phyloP scores from a whole-genome alignment of 2,113 vertebrate genomes.

The Chiloscyllium plagiosum region DNA sequence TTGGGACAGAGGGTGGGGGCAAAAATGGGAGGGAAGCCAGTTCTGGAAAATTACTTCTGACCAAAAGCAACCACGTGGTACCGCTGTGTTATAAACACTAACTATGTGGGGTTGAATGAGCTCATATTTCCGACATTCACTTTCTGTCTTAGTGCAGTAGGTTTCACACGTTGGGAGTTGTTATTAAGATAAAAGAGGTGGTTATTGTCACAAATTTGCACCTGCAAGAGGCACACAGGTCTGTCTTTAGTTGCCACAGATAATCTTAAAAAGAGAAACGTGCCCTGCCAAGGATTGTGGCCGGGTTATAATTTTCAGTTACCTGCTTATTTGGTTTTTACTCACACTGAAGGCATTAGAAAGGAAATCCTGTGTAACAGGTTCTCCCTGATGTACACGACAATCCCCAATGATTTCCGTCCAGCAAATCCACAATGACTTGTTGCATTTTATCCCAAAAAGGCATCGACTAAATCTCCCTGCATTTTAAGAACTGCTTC shows the following conservation, averaged over 20 bases:
- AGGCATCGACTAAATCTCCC: background rate
- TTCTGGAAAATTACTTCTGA: background rate
- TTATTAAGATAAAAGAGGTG: conserved; percentile 20
- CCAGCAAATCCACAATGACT: background rate
- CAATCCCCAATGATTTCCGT: background rate
- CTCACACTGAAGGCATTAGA: background rate
- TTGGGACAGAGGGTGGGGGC: conserved; percentile 43
- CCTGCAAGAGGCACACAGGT: background rate
- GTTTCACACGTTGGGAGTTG: background rate
- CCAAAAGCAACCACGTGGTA: background rate
- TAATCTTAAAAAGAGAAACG: conserved; percentile 37
- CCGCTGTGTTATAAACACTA: conserved; percentile 13
- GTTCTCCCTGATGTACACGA: background rate
- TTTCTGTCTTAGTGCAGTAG: background rate
- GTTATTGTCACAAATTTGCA: conserved; percentile 29
- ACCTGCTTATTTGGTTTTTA: background rate
- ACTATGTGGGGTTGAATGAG: background rate
- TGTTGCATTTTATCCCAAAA: background rate
- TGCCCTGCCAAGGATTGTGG: background rate
- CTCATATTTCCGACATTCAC: background rate
- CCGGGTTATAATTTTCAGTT: background rate
- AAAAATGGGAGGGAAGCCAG: conserved; percentile 41
- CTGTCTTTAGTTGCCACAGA: conserved; percentile 39
- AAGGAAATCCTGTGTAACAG: background rate
- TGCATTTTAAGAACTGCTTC: background rate